These are phyloP conservation scores for Torymus aiolomorphi DNA, from an alignment of 2,888 invertebrate species.

Conservation along the genomic window DNA sequence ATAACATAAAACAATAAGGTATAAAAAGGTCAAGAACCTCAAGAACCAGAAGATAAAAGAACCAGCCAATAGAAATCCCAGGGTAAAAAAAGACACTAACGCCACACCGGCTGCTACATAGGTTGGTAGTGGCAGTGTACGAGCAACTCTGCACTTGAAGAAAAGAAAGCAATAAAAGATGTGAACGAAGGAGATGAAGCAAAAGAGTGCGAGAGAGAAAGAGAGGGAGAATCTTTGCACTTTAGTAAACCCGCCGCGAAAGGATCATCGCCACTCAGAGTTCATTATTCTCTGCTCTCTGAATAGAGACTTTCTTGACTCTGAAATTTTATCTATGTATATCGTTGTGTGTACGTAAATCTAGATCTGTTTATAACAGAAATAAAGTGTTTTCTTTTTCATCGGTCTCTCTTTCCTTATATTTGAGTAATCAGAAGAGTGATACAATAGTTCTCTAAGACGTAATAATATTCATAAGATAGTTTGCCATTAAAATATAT, in stretches of 20 bases:
- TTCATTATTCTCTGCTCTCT: conserved; percentile 68
- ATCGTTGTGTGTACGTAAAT: too few relatives aligned
- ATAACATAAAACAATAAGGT: background rate
- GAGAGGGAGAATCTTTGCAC: conserved; percentile 56
- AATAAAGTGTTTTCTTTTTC: too few relatives aligned
- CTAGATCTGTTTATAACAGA: too few relatives aligned
- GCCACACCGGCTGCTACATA: conserved; percentile 18
- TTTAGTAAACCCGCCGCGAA: conserved; percentile 60
- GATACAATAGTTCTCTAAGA: too few relatives aligned
- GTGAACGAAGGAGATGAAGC: conserved; percentile 58
- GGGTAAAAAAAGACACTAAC: conserved; percentile 38
- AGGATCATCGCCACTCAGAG: conserved; percentile 64
- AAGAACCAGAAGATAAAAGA: conserved; percentile 40
- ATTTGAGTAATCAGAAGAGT: too few relatives aligned
- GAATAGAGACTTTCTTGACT: conserved; percentile 60
- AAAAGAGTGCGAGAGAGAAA: conserved; percentile 24
- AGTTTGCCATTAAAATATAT: too few relatives aligned
- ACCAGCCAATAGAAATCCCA: conserved; percentile 45
- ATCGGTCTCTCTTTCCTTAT: too few relatives aligned
- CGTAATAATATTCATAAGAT: too few relatives aligned
- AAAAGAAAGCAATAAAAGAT: conserved; percentile 55
- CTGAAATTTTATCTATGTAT: conserved; percentile 56
- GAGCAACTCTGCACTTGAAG: conserved; percentile 11
- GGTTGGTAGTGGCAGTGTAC: conserved; percentile 29
- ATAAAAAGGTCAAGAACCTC: conserved; percentile 27